Percentiles rank a stretch among this genome's conserved stretches.
phyloP scores from a whole-genome alignment of 2,888 invertebrate species.

The Globia sparganii region DNA sequence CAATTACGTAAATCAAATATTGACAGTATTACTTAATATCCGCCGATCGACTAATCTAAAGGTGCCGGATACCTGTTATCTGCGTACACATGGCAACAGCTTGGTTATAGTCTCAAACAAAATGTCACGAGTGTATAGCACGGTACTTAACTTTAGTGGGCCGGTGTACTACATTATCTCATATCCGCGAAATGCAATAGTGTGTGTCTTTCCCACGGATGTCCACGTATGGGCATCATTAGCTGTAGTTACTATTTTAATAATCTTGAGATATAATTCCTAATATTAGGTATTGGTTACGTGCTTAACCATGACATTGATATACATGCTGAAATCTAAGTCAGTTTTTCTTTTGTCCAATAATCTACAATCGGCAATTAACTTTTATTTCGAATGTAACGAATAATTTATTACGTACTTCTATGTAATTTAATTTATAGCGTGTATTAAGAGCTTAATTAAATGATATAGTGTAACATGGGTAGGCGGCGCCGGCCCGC shows the following conservation, averaged over 20 bases:
- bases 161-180: slow-evolving; percentile 75
- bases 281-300: slow-evolving; percentile 5
- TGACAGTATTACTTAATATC: slow-evolving; percentile 74
- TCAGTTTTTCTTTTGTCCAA: neutral
- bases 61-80: slow-evolving; percentile 82
- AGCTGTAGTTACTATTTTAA: slow-evolving; percentile 31
- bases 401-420: neutral
- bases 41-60: slow-evolving; percentile 82
- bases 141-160: slow-evolving; percentile 52
- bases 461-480: slow-evolving; percentile 49
- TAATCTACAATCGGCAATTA: neutral
- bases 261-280: slow-evolving; percentile 28
- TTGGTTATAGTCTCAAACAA: slow-evolving; percentile 49
- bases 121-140: slow-evolving; percentile 54
- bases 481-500: slow-evolving; percentile 71
- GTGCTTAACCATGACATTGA: neutral
- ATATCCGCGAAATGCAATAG: slow-evolving; percentile 81
- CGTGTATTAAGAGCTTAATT: slow-evolving; percentile 27
- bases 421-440: neutral
- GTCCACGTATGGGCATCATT: slow-evolving; percentile 66
- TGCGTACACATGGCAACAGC: slow-evolving; percentile 60
- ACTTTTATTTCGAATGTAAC: neutral
- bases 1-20: slow-evolving; percentile 55
- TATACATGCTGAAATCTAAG: neutral
- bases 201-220: slow-evolving; percentile 87